A percentile compares a stretch with the other conserved stretches of the same genome.
phyloP scores from a whole-genome alignment of 2,888 invertebrate genomes.

The Chrysodeixis includens region DNA sequence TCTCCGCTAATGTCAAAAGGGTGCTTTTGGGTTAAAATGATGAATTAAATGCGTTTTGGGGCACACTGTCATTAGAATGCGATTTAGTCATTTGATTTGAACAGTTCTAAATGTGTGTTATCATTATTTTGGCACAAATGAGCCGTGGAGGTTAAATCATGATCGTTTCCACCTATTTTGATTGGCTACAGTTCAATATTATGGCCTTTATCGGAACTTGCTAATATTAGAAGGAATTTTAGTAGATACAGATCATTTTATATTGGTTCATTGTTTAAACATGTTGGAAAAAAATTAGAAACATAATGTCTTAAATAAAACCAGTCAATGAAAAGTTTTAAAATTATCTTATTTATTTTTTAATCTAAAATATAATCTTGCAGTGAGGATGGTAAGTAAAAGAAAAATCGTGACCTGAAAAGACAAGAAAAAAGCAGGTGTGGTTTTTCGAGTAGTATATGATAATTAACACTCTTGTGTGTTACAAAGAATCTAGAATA shows the following conservation, averaged over 20 bases:
- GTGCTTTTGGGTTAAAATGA: too few relatives aligned
- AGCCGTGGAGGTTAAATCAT: conserved; percentile 28
- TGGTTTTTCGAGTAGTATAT: not conserved
- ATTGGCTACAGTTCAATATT: conserved; percentile 18
- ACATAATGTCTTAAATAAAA: too few relatives aligned
- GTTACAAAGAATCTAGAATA: not conserved
- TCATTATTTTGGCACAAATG: not conserved
- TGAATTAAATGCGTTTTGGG: too few relatives aligned
- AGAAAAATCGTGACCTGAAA: too few relatives aligned
- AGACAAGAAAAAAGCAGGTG: conserved; percentile 2
- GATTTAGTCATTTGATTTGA: conserved; percentile 36
- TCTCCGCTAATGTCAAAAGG: too few relatives aligned
- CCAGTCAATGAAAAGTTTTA: too few relatives aligned
- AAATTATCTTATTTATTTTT: too few relatives aligned
- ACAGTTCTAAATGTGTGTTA: conserved; percentile 31
- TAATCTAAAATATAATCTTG: too few relatives aligned
- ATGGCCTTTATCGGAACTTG: conserved; percentile 2
- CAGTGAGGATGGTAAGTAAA: too few relatives aligned
- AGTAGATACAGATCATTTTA: not conserved
- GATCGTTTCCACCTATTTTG: conserved; percentile 26
- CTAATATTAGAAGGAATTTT: conserved; percentile 1
- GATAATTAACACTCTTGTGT: not conserved
- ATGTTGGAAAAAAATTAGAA: too few relatives aligned
- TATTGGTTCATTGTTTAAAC: not conserved
- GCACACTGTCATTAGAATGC: too few relatives aligned